Base-by-base conservation (phyloP, 2,113 vertebrate genomes). In the Hippocampus comes region DNA sequence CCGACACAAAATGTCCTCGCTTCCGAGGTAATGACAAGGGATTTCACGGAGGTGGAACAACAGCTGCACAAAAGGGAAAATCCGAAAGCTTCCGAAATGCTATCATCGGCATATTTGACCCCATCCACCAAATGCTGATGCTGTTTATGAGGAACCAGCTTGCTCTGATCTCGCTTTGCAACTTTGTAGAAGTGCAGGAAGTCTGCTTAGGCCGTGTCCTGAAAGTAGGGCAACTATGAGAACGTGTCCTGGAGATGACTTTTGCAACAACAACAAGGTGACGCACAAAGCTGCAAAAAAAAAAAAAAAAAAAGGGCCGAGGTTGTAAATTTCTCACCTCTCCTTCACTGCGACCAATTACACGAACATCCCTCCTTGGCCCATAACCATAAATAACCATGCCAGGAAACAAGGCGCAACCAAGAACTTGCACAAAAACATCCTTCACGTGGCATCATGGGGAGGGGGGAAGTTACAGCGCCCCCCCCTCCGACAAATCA, bases 381-480 rank as follows among this genome's bases (percentile, higher is more conserved):
- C 74, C 83, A 79, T 82, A 88, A 85, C 84, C 83, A 70, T 68
- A 90, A 90, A 89, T 89, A 84, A 77, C 78, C 77, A 82, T 80
- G 83, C 77, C 67, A 61, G 83, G 87, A 91, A 90, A 88, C 74
- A 74, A 75, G 82, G 63, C 77, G 74, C 73, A 49, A 89, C 86
- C 84, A 80, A 86, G 76, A 80, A 78, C 85, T 78, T 18, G 70
- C 82, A 89, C 83, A 88, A 88, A 89, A 92, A 84, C 87, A 86
- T 85, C 88, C 83, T 82, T 87, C 82, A 80, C 27, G 59, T 61
- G 59, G 76, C 74, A 85, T 90, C 84, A 89, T 77, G 79, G 75
- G 70, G 80, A 10, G 41, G 21, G 42, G 41, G 63, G 81, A 86
- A 86, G 79, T 88, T 87, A 89, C 82, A 71, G 84, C 79, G 25